phyloP scores from a whole-genome alignment of 2,797 vertebrate species.

The Enteromius thamalakanensis region DNA sequence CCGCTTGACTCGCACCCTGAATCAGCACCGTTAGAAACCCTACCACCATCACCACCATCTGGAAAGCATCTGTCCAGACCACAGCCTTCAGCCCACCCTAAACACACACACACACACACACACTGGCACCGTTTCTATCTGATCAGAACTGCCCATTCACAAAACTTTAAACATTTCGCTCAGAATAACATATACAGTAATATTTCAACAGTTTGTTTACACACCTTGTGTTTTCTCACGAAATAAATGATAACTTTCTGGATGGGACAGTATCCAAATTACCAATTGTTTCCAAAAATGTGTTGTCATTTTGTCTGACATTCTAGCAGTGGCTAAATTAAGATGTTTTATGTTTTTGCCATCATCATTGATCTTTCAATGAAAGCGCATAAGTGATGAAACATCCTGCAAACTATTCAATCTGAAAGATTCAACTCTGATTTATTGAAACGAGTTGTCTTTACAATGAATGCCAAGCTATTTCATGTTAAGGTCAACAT shows the following conservation, averaged over 20 bases:
- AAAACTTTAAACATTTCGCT: neutral
- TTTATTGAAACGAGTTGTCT: too few relatives aligned
- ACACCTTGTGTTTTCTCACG: neutral
- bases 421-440: too few relatives aligned
- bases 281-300: neutral
- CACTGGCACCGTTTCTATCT: constrained; percentile 6
- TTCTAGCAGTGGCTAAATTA: neutral
- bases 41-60: constrained; percentile 84
- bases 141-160: neutral
- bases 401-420: too few relatives aligned
- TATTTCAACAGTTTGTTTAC: neutral
- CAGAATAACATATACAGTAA: neutral
- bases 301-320: neutral
- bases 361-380: neutral
- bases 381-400: too few relatives aligned
- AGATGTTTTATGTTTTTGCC: neutral
- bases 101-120: constrained; percentile 33
- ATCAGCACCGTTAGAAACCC: constrained; percentile 82
- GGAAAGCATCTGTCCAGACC: constrained; percentile 88
- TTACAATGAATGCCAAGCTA: too few relatives aligned
- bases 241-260: neutral
- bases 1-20: constrained; percentile 72
- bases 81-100: constrained; percentile 85
- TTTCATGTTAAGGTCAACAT: too few relatives aligned
- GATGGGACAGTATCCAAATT: neutral